Evolutionary conservation across 2,888 invertebrate genomes (phyloP).

Genomic region (Melitaea athalia): DNA sequence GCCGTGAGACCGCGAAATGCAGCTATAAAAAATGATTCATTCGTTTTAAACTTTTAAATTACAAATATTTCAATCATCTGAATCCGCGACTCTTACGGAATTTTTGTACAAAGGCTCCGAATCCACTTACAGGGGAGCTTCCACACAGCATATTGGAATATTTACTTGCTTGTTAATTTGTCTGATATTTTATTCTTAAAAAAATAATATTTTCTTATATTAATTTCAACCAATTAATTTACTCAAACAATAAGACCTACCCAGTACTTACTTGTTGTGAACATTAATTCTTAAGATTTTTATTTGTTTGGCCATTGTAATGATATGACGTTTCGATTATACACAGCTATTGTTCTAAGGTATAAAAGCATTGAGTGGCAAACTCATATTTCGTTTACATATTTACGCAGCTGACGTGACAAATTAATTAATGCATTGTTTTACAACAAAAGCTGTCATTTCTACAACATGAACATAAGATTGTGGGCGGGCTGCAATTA

Average conservation of each 20-base stretch:
- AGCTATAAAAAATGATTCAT: no score
- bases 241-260: slow-evolving; percentile 38
- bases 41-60: no score
- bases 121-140: background rate
- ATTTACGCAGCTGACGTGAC: slow-evolving; percentile 55
- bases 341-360: slow-evolving; percentile 45
- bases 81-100: background rate
- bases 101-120: background rate
- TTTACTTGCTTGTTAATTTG: background rate
- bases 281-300: slow-evolving; percentile 44
- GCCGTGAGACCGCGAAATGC: no score
- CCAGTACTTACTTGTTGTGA: slow-evolving; percentile 33
- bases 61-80: no score
- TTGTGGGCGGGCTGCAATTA: slow-evolving; percentile 22
- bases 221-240: slow-evolving; percentile 27
- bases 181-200: no score
- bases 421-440: slow-evolving; percentile 64
- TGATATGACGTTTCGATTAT: slow-evolving; percentile 47
- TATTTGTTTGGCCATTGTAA: slow-evolving; percentile 43
- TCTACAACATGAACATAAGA: slow-evolving; percentile 32
- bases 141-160: background rate
- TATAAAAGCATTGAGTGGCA: slow-evolving; percentile 51
- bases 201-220: slow-evolving; percentile 9
- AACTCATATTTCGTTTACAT: slow-evolving; percentile 57
- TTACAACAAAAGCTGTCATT: slow-evolving; percentile 48